Conservation (phyloP, 2,113 vertebrate genomes). For the Suricata suricatta region DNA sequence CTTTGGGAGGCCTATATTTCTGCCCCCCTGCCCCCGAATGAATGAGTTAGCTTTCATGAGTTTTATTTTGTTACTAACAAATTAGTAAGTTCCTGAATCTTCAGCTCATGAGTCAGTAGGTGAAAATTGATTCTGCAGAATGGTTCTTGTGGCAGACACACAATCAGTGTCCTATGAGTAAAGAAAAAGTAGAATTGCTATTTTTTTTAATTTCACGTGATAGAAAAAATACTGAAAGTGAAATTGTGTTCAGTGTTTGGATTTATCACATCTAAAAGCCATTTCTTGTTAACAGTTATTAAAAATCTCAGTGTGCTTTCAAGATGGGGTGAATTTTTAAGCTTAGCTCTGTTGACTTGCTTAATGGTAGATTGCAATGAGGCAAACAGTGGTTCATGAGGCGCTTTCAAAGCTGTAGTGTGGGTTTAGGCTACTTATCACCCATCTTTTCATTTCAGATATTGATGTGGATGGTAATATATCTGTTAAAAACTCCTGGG, state of each 20-base stretch:
- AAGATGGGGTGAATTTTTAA: not conserved
- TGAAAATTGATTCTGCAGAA: not conserved
- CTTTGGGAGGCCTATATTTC: not conserved
- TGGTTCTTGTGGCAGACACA: not conserved
- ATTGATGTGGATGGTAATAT: not conserved
- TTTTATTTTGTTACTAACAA: constrained; percentile 39
- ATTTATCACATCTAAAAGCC: not conserved
- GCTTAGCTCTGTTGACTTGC: not conserved
- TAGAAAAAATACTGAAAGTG: constrained; percentile 22
- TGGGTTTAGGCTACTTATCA: constrained; percentile 18
- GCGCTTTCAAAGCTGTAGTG: not conserved
- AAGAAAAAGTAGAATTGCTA: not conserved
- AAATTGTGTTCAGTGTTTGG: constrained; percentile 4
- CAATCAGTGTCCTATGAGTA: not conserved
- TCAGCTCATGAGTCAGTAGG: not conserved
- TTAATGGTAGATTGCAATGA: not conserved
- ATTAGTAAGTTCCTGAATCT: not conserved
- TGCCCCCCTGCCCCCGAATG: not conserved
- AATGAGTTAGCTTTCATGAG: not conserved
- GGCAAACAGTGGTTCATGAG: not conserved
- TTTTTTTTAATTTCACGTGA: not conserved
- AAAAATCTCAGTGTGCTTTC: constrained; percentile 8
- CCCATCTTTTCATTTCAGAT: constrained; percentile 50
- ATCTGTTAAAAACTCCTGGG: constrained; percentile 43
- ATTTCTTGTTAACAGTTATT: not conserved